A percentile compares a stretch with the other conserved stretches of the same genome.
These are phyloP conservation scores for Malurus cyaneus DNA, from an alignment of 2,113 vertebrate genomes.

Conservation along the genomic window DNA sequence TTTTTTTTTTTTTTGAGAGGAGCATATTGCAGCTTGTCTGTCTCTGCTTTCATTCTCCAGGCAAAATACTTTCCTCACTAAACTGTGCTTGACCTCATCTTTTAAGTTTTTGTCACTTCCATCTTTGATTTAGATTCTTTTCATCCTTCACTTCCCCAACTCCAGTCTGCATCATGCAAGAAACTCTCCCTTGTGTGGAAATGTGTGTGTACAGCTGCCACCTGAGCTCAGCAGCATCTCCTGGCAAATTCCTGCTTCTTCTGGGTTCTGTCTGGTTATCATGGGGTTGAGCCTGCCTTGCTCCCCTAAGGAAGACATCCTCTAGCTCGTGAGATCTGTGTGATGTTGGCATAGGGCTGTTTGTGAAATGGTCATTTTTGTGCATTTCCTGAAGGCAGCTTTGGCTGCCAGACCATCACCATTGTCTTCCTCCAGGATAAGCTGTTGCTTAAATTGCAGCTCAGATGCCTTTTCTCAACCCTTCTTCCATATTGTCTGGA, in stretches of 20 bases:
- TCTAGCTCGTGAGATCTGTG: neutral
- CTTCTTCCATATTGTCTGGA: neutral
- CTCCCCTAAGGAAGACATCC: rapidly evolving
- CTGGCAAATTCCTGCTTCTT: neutral
- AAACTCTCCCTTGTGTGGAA: neutral
- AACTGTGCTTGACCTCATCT: conserved; percentile 14
- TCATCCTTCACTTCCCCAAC: neutral
- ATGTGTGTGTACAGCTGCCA: neutral
- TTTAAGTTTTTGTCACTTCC: neutral
- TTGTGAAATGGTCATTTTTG: neutral
- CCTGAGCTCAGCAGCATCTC: neutral
- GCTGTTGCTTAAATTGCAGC: neutral
- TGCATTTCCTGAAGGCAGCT: neutral
- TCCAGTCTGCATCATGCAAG: neutral
- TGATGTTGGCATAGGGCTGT: neutral
- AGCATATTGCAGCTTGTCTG: conserved; percentile 53
- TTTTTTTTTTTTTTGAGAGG: neutral
- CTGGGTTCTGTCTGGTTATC: neutral
- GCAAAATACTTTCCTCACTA: conserved; percentile 12
- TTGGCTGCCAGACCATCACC: neutral
- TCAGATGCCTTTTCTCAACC: neutral
- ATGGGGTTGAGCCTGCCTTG: neutral
- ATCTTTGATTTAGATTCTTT: neutral
- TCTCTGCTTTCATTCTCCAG: conserved; percentile 36
- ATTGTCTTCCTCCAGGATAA: neutral